These are phyloP conservation scores for Sander vitreus DNA, from an alignment of 2,113 vertebrate genomes.

Conservation along the genomic window DNA sequence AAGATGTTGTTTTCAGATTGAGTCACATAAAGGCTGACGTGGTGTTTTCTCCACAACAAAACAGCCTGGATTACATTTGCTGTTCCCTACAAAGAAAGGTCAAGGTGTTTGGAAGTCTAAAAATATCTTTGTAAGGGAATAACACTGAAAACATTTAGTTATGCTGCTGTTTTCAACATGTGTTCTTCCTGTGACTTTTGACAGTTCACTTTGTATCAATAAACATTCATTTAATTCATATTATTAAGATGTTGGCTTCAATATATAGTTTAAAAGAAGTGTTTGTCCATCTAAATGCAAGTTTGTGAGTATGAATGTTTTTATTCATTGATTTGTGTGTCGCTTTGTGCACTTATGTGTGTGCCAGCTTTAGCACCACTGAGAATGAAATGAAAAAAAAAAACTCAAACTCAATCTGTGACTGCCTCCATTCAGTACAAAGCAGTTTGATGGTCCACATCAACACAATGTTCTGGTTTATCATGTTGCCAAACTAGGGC, in stretches of 20 bases:
- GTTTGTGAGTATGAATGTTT: neutral
- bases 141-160: constrained; percentile 15
- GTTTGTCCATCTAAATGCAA: neutral
- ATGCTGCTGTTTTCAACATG: constrained; percentile 1
- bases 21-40: neutral
- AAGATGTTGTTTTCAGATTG: constrained; percentile 18
- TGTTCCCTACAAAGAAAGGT: constrained; percentile 22
- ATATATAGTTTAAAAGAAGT: neutral
- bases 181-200: neutral
- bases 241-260: neutral
- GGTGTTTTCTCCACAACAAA: constrained; percentile 38
- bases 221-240: neutral
- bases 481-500: neutral
- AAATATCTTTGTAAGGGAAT: constrained; percentile 2
- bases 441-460: neutral
- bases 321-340: neutral
- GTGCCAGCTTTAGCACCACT: neutral
- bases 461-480: neutral
- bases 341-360: neutral
- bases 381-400: neutral
- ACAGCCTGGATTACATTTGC: constrained; percentile 56
- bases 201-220: neutral
- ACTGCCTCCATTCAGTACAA: neutral
- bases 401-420: neutral
- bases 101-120: constrained; percentile 13